phyloP scores from a whole-genome alignment of 2,797 vertebrate genomes.

The Arremon brunneinucha region DNA sequence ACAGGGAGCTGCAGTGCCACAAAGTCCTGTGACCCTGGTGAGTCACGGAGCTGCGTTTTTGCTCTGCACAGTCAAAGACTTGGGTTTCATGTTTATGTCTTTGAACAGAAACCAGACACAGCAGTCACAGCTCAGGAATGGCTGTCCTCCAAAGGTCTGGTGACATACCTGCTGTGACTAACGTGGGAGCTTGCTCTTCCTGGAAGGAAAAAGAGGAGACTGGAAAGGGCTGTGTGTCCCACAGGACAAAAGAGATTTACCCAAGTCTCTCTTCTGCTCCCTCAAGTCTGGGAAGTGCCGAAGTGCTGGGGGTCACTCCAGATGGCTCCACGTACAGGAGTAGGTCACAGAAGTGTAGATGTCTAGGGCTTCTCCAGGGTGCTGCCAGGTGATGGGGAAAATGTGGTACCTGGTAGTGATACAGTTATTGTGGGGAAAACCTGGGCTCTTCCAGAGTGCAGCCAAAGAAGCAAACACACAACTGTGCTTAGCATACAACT shows the following conservation, averaged over 20 bases:
- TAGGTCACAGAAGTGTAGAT: background rate
- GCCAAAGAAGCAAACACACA: background rate
- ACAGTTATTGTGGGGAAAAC: background rate
- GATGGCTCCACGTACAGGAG: background rate
- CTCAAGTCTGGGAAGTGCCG: background rate
- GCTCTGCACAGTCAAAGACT: background rate
- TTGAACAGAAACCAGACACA: background rate
- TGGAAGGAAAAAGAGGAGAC: background rate
- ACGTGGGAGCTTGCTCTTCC: background rate
- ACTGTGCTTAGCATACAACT: background rate
- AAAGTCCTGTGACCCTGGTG: background rate
- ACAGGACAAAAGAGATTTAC: background rate
- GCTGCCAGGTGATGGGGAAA: background rate
- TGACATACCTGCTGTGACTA: background rate
- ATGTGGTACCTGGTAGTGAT: background rate
- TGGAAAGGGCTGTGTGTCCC: background rate
- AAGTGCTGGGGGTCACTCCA: background rate
- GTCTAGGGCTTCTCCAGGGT: background rate
- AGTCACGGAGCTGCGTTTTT: accelerated
- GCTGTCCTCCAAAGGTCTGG: background rate
- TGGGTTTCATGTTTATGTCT: background rate
- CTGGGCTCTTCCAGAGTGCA: background rate
- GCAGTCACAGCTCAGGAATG: background rate
- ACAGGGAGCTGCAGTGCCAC: accelerated
- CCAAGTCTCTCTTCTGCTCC: background rate